Percentiles rank a stretch among this genome's conserved stretches.
Conservation (phyloP, 1,140 invertebrate genomes). For the Drosophila busckii region DNA sequence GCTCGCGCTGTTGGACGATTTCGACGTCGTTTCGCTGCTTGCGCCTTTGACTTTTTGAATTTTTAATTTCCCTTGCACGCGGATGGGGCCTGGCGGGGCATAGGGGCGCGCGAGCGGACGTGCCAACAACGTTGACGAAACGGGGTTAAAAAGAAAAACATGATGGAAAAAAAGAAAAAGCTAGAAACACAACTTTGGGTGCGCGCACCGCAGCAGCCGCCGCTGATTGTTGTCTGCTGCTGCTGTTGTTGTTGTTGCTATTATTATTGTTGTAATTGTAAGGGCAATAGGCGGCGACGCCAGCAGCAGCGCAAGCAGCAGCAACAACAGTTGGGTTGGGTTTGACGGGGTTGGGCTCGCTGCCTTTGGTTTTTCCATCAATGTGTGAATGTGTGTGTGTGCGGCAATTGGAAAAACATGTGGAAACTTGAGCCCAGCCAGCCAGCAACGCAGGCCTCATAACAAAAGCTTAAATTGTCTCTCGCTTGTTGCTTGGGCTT, state of each 20-base stretch:
- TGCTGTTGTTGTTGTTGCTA: background rate
- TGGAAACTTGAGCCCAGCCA: slow-evolving; percentile 71
- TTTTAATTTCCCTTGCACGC: slow-evolving; percentile 74
- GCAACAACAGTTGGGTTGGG: slow-evolving; percentile 70
- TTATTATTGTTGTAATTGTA: slow-evolving; percentile 39
- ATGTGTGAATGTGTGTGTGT: slow-evolving; percentile 13
- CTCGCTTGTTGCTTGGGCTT: slow-evolving; percentile 9
- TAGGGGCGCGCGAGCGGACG: slow-evolving; percentile 23
- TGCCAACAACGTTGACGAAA: slow-evolving; percentile 60
- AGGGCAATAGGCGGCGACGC: slow-evolving; percentile 65
- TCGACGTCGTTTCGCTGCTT: slow-evolving; percentile 37
- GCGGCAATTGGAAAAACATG: slow-evolving; percentile 62
- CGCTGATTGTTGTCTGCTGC: slow-evolving; percentile 15
- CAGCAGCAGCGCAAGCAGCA: too few species aligned
- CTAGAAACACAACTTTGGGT: slow-evolving; percentile 58
- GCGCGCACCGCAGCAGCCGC: slow-evolving; percentile 29
- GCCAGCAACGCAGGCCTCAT: slow-evolving; percentile 53
- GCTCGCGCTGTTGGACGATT: slow-evolving; percentile 16
- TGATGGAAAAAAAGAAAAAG: slow-evolving; percentile 71
- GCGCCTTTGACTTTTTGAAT: slow-evolving; percentile 75
- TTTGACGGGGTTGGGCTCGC: slow-evolving; percentile 49
- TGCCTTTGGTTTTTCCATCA: slow-evolving; percentile 39
- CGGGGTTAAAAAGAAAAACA: slow-evolving; percentile 76
- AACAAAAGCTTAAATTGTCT: slow-evolving; percentile 28
- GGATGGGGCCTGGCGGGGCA: slow-evolving; percentile 24